Base-by-base conservation (phyloP, 2,888 invertebrate species). In the Schrankia costaestrigalis region DNA sequence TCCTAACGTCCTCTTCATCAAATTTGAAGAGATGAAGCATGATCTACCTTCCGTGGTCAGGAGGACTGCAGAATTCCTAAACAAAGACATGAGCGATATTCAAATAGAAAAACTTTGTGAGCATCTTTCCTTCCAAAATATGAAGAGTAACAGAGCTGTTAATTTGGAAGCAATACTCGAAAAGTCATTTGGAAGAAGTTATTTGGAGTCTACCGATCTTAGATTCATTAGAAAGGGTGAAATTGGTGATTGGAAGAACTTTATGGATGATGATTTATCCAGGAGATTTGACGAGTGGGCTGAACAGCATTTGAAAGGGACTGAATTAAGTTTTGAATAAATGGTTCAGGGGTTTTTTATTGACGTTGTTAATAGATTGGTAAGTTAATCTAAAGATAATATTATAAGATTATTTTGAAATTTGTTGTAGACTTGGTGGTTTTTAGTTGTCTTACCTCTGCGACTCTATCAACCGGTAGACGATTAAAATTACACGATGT, bases 11-110 rank as follows among this genome's bases (percentile, higher is more conserved):
- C 82, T 95, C 4, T 93, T 95, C 69, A 81, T 96, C 26, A 93
- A 92, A 55, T 96, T 94, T 63, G 96, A 96, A 80, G 94, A 95
- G 38, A 92, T 96, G 91, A 93, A 93, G 59, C 89, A 83, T 31
- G 93, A 97, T 71, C 88, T 95, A 11, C 84, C 90, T 0, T 87
- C 87, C 0, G 91, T 91, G 0, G 90, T 97, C 5, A 76, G 88
- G 14, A 90, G 90, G 63, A 93, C 96, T 11, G 94, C 95, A 0
- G 63, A 83, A 2, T 96, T 96, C 69, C 78, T 96, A 10, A 90
- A 90, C 3, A 93, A 93, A 64, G 69, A 77, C 6, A 72, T 94
- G 9, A 90, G 90, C 0, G 92, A 93, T 0, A 90, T 91, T 3
- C 90, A 95, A 58, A 81, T 95, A 1, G 78, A 89, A 2, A 80